These are phyloP conservation scores for Sylvilagus floridanus DNA, from an alignment of 2,797 vertebrate genomes.

Conservation along the genomic window DNA sequence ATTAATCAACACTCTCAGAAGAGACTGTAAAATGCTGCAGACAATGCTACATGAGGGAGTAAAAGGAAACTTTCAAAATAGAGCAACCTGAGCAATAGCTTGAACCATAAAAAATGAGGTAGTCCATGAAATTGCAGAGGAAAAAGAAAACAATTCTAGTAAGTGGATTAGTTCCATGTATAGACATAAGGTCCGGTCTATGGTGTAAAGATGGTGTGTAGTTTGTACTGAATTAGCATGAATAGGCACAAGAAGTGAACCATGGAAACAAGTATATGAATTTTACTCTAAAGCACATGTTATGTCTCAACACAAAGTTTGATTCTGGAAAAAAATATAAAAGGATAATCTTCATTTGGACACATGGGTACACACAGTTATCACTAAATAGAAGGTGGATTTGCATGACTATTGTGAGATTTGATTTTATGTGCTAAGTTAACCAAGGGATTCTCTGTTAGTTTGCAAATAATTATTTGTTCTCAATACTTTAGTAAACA, in stretches of 20 bases:
- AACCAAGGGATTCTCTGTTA: background rate
- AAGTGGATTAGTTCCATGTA: background rate
- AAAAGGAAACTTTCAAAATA: background rate
- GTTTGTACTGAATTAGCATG: background rate
- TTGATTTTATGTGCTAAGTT: background rate
- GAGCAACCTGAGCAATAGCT: background rate
- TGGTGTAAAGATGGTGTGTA: background rate
- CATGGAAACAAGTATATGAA: background rate
- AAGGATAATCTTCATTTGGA: background rate
- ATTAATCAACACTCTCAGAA: background rate
- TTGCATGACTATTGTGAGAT: background rate
- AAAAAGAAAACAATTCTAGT: background rate
- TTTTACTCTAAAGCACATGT: background rate
- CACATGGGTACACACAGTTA: background rate
- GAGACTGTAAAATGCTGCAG: background rate
- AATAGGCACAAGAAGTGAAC: background rate
- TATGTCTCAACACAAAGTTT: background rate
- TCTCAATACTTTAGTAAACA: background rate
- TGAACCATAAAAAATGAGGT: background rate
- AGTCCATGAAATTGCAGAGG: background rate
- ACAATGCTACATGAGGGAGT: background rate
- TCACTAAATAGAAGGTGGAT: background rate
- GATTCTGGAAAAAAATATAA: background rate
- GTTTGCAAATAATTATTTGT: background rate
- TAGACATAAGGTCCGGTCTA: background rate